Evolutionary conservation across 1,140 invertebrate species (phyloP).

Genomic region (Diprion similis): DNA sequence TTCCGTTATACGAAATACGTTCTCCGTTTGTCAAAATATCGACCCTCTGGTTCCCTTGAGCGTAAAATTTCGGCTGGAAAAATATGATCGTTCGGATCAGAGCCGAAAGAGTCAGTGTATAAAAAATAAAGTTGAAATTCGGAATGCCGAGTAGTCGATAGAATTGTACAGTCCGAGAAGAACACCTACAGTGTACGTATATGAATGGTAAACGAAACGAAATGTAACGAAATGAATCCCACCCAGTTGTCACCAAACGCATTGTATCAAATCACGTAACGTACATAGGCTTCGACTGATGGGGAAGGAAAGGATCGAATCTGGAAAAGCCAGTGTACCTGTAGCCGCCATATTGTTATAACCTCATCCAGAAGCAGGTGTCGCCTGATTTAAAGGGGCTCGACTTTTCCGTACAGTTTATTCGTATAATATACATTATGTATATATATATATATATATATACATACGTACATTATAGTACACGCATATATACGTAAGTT

Average conservation of each 20-base stretch:
- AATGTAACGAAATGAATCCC: slow-evolving; percentile 29
- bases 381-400: neutral
- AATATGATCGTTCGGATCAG: no score
- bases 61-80: neutral
- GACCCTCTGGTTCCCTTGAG: neutral
- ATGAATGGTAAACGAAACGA: slow-evolving; percentile 1
- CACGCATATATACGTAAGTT: neutral
- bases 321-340: slow-evolving; percentile 22
- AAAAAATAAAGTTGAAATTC: no score
- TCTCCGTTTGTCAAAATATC: neutral
- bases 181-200: no score
- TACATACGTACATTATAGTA: no score
- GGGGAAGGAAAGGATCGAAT: slow-evolving; percentile 35
- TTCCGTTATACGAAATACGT: neutral
- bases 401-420: neutral
- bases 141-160: no score
- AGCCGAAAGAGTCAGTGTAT: no score
- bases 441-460: no score
- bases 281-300: slow-evolving; percentile 34
- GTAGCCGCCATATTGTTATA: neutral
- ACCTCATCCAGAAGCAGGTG: neutral
- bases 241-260: slow-evolving; percentile 49
- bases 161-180: no score
- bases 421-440: no score
- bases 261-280: slow-evolving; percentile 45